A percentile compares a stretch with the other conserved stretches of the same genome.
Evolutionary conservation across 2,113 vertebrate species (phyloP).

Genomic region (Oryzias woworae): DNA sequence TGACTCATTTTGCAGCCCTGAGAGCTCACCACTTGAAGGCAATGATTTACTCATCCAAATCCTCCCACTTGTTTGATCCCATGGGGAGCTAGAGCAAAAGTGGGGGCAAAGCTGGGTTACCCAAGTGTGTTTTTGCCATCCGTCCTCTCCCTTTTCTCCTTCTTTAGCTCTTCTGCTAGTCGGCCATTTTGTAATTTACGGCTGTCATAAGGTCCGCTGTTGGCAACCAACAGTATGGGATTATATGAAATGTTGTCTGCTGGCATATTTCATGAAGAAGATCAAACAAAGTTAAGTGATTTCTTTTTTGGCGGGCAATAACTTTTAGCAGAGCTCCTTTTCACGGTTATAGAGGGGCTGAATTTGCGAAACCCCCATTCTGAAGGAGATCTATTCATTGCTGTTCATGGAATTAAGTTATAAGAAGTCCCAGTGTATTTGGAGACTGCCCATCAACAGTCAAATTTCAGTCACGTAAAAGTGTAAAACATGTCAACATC

Average conservation of each 20-base stretch:
- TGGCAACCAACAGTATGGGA: conserved; percentile 54
- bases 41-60: conserved; percentile 68
- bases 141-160: conserved; percentile 45
- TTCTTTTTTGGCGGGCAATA: conserved; percentile 59
- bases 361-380: conserved; percentile 30
- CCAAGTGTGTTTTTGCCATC: conserved; percentile 66
- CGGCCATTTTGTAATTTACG: conserved; percentile 69
- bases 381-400: conserved; percentile 34
- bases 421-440: conserved; percentile 16
- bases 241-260: conserved; percentile 65
- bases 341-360: conserved; percentile 41
- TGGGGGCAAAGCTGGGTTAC: conserved; percentile 60
- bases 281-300: conserved; percentile 68
- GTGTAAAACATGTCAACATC: conserved; percentile 4
- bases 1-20: conserved; percentile 50
- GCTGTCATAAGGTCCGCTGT: conserved; percentile 52
- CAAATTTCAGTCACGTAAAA: conserved; percentile 25
- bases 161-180: conserved; percentile 56
- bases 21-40: conserved; percentile 66
- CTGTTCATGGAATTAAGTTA: background rate
- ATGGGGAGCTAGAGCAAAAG: conserved; percentile 55
- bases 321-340: conserved; percentile 50
- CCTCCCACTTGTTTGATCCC: conserved; percentile 64
- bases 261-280: conserved; percentile 63
- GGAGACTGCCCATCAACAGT: conserved; percentile 6